A percentile compares a stretch with the other conserved stretches of the same genome.
These are phyloP conservation scores for Cosmia pyralina DNA, from an alignment of 2,888 invertebrate genomes.

Conservation along the genomic window DNA sequence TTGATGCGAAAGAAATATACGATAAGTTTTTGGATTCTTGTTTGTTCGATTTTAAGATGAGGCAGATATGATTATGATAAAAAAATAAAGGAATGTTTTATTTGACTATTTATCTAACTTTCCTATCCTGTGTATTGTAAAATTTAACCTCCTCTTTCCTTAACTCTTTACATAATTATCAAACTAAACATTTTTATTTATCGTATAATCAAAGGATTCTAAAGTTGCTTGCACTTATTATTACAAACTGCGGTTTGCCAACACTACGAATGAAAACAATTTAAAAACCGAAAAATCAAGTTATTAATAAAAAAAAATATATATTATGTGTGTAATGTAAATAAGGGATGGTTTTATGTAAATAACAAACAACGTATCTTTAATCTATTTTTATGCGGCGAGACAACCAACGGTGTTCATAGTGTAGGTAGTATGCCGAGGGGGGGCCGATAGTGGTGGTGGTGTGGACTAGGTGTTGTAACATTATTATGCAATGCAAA, in stretches of 20 bases:
- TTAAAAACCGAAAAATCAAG: not conserved
- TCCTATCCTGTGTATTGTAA: not conserved
- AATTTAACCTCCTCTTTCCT: not conserved
- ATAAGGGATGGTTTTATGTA: not conserved
- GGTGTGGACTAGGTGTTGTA: constrained; percentile 72
- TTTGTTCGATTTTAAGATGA: not conserved
- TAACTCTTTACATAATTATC: too few species aligned
- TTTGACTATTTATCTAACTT: not conserved
- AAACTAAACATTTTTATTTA: not conserved
- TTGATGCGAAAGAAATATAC: not conserved
- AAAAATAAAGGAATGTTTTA: not conserved
- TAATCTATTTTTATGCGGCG: constrained; percentile 21
- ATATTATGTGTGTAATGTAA: not conserved
- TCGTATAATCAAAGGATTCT: not conserved
- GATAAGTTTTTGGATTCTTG: not conserved
- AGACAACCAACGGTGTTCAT: not conserved
- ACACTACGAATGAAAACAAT: not conserved
- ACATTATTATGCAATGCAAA: constrained; percentile 82
- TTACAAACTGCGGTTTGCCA: not conserved
- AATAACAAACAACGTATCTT: constrained; percentile 9
- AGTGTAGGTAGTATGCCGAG: constrained; percentile 18
- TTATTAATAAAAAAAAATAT: not conserved
- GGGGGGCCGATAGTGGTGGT: constrained; percentile 42
- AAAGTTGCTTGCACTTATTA: not conserved
- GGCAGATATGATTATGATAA: too few species aligned